Evolutionary conservation across 2,888 invertebrate genomes (phyloP), one percentile per base, ranked within the genome.

Genomic region (Drepana falcataria): DNA sequence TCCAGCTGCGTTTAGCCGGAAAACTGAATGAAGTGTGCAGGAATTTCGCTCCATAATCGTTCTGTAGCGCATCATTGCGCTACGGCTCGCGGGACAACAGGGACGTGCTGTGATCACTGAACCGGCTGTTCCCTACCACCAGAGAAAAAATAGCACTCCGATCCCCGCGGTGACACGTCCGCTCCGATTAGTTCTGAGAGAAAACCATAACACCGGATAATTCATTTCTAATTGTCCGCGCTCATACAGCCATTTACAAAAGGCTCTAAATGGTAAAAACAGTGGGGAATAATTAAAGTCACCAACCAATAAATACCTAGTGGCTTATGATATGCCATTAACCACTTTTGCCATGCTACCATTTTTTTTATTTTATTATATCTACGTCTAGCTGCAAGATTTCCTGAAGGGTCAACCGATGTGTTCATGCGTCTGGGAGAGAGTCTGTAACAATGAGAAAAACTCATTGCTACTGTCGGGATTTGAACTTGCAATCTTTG

Each of bases 151-250:
- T 55, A 58, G 55, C 57, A 53, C 51, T 59, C 59, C 56, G 60
- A 55, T 52, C 44, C 63, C 77, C 73, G 71, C 71, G 56, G 75
- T 53, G 75, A 64, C 80, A 79, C 81, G 84, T 83, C 82, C 75
- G 71, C 60, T 59, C 59, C 73, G 66, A 85, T 86, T 83, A 74
- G 85, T 81, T 75, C 67, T 72, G 69, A 71, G 57, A 58, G 58
- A 64, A 60, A 64, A 73, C 69, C 67, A 71, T 73, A 72, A 75
- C 75, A 72, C 69, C 64, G 64, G 67, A 68, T 67, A 65, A 70
- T 77, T 75, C 72, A 64, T 70, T 75, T 73, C 72, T 75, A 73
- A 75, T 73, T 73, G 61, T 67, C 58, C 54, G 59, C 64, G 66
- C 34, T 54, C 59, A 60, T 54, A 67, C 59, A 54, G 56, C 60